phyloP scores from a whole-genome alignment of 2,113 vertebrate species.

The Lutjanus erythropterus region DNA sequence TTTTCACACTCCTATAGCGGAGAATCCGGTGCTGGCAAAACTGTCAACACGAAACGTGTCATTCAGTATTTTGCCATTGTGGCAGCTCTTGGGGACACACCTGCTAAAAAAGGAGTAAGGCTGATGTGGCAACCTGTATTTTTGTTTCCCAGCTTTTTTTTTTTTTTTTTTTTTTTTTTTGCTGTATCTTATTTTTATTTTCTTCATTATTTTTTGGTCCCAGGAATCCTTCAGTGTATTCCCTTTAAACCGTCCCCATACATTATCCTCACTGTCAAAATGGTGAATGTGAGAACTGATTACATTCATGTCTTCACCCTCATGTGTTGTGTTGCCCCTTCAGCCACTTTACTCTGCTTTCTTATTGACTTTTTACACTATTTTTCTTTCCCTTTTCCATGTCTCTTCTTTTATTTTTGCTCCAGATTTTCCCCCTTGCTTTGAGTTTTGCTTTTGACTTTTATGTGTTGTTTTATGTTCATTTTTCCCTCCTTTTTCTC shows the following conservation, averaged over 20 bases:
- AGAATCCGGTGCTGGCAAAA: slow-evolving; percentile 99
- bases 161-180: slow-evolving; percentile 57
- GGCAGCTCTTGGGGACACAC: slow-evolving; percentile 93
- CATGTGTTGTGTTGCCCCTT: slow-evolving; percentile 63
- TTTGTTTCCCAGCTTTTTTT: slow-evolving; percentile 65
- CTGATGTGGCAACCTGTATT: slow-evolving; percentile 73
- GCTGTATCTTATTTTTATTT: slow-evolving; percentile 56
- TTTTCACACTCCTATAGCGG: slow-evolving; percentile 90
- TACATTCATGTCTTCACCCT: slow-evolving; percentile 65
- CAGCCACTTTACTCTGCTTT: slow-evolving; percentile 63
- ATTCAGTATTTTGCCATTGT: slow-evolving; percentile 99
- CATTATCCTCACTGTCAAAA: slow-evolving; percentile 60
- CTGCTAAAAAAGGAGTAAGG: slow-evolving; percentile 90
- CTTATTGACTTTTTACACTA: slow-evolving; percentile 55
- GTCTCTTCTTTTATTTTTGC: slow-evolving; percentile 18
- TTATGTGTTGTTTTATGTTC: slow-evolving; percentile 55
- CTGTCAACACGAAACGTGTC: slow-evolving; percentile 98
- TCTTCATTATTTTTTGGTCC: slow-evolving; percentile 54
- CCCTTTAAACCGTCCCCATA: slow-evolving; percentile 63
- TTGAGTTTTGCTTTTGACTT: slow-evolving; percentile 66
- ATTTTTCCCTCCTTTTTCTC: slow-evolving; percentile 58
- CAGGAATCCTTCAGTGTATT: slow-evolving; percentile 63
- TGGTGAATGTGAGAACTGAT: slow-evolving; percentile 64
- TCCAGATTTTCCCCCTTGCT: slow-evolving; percentile 52
- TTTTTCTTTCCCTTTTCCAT: slow-evolving; percentile 43